phyloP scores from a whole-genome alignment of 2,113 vertebrate species.

The Malurus alboscapulatus region DNA sequence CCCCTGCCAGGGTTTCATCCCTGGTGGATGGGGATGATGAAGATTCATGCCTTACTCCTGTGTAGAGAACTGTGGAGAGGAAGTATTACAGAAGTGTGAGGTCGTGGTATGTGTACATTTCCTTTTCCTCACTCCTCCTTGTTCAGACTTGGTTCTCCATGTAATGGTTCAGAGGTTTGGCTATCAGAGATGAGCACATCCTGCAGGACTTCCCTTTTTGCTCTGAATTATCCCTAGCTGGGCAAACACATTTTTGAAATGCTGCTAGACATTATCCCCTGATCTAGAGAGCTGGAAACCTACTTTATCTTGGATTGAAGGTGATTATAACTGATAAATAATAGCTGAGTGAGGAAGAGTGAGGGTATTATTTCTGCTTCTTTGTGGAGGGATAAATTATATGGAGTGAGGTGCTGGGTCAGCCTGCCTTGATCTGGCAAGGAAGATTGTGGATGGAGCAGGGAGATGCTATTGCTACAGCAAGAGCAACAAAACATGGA shows the following conservation, averaged over 20 bases:
- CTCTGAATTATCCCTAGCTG: neutral
- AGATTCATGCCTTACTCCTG: neutral
- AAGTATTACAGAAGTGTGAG: neutral
- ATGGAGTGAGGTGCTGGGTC: neutral
- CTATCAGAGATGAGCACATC: neutral
- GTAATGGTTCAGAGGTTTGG: neutral
- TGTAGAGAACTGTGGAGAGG: neutral
- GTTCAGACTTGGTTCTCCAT: neutral
- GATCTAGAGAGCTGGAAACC: neutral
- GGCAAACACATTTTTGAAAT: neutral
- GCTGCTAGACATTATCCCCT: neutral
- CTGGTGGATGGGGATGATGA: neutral
- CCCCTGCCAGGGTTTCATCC: neutral
- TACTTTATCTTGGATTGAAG: neutral
- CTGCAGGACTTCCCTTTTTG: slow-evolving; percentile 17
- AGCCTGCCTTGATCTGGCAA: neutral
- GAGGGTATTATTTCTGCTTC: neutral
- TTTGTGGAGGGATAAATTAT: neutral
- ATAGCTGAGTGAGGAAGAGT: neutral
- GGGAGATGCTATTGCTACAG: neutral
- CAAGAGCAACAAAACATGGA: neutral
- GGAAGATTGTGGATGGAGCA: neutral
- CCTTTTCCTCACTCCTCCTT: slow-evolving; percentile 11
- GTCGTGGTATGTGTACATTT: neutral
- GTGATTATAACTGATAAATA: slow-evolving; percentile 9